Conservation (phyloP, 2,113 vertebrate species). For the Podiceps cristatus region DNA sequence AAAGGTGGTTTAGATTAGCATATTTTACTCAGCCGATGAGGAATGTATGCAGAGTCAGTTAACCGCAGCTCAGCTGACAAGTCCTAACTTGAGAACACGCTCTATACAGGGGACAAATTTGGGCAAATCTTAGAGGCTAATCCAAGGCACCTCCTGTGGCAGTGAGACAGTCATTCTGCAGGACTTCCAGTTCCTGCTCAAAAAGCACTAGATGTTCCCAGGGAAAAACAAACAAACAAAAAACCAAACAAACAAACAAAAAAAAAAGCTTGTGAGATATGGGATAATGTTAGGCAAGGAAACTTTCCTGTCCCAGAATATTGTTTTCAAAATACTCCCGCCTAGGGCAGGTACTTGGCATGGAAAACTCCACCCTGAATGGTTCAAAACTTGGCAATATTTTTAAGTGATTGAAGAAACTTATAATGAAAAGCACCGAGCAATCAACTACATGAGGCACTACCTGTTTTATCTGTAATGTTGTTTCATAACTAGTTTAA, state of each 20-base stretch:
- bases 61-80: conserved; percentile 42
- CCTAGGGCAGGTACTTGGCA: background rate
- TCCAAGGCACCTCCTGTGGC: background rate
- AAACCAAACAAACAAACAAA: no score
- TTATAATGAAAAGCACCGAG: background rate
- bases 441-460: background rate
- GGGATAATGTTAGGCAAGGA: background rate
- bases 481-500: background rate
- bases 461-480: background rate
- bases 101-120: background rate
- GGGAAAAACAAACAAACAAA: background rate
- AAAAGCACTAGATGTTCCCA: background rate
- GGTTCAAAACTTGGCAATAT: background rate
- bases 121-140: conserved; percentile 15
- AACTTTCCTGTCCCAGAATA: background rate
- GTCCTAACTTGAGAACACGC: background rate
- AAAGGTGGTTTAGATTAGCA: conserved; percentile 38
- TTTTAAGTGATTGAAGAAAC: conserved; percentile 10
- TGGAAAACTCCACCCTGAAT: background rate
- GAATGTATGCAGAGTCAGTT: background rate
- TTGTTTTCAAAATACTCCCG: background rate
- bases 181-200: background rate
- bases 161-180: background rate
- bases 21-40: background rate
- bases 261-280: background rate